These are phyloP conservation scores for Carposina sasakii DNA, from an alignment of 1,140 invertebrate species.

Conservation along the genomic window DNA sequence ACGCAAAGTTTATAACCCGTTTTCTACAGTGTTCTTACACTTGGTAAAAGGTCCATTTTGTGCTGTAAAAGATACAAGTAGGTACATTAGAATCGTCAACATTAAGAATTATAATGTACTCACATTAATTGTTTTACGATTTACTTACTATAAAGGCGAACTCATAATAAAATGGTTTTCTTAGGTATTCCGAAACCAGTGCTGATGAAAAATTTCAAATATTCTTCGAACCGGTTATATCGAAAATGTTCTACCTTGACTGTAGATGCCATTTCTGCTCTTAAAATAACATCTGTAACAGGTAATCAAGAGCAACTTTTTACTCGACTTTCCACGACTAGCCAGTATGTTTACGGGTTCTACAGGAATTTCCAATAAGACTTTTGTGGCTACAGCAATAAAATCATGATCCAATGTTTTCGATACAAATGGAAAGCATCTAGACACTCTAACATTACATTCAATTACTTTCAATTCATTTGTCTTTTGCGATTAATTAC, in stretches of 20 bases:
- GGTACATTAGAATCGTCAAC: too few relatives aligned
- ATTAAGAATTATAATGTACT: neutral
- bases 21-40: slow-evolving; percentile 87
- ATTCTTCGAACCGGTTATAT: slow-evolving; percentile 98
- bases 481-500: slow-evolving; percentile 99
- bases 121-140: too few relatives aligned
- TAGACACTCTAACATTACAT: slow-evolving; percentile 97
- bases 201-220: slow-evolving; percentile 97
- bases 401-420: slow-evolving; percentile 98
- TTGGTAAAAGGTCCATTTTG: slow-evolving; percentile 89
- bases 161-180: slow-evolving; percentile 95
- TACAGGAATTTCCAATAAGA: slow-evolving; percentile 91
- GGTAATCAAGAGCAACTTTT: slow-evolving; percentile 97
- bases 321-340: slow-evolving; percentile 92
- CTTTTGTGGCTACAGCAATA: slow-evolving; percentile 94
- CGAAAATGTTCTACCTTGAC: slow-evolving; percentile 99
- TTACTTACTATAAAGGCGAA: slow-evolving; percentile 96
- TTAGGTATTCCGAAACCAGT: slow-evolving; percentile 97
- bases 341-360: slow-evolving; percentile 89
- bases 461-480: slow-evolving; percentile 99
- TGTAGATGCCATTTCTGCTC: slow-evolving; percentile 99
- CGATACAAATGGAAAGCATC: slow-evolving; percentile 99
- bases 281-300: slow-evolving; percentile 96
- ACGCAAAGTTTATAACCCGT: slow-evolving; percentile 98
- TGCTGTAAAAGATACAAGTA: slow-evolving; percentile 75